phyloP scores from a whole-genome alignment of 1,140 invertebrate genomes.

The Polyergus mexicanus region DNA sequence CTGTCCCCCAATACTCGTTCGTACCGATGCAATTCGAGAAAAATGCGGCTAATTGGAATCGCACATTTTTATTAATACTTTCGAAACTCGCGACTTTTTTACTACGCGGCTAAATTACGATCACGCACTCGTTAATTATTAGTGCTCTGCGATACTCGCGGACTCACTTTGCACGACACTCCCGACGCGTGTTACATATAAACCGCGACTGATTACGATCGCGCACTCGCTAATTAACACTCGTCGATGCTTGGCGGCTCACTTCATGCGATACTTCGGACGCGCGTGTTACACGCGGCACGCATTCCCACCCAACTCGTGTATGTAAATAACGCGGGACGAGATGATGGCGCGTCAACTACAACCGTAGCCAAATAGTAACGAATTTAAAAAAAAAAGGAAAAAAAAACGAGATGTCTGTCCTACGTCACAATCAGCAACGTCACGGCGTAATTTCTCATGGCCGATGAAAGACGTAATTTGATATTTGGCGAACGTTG shows the following conservation, averaged over 20 bases:
- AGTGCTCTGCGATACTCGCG: neutral
- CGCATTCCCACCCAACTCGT: neutral
- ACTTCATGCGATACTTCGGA: neutral
- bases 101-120: neutral
- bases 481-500: too few relatives aligned
- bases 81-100: too few relatives aligned
- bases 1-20: neutral
- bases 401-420: neutral
- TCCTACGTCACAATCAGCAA: neutral
- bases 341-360: neutral
- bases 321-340: neutral
- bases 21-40: neutral
- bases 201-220: neutral
- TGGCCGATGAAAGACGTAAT: too few relatives aligned
- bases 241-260: too few relatives aligned
- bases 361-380: neutral
- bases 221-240: neutral
- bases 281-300: neutral
- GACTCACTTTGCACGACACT: neutral
- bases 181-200: neutral
- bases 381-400: neutral
- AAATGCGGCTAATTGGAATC: neutral
- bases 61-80: neutral
- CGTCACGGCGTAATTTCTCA: neutral
- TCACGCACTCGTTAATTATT: slow-evolving; percentile 4